phyloP scores from a whole-genome alignment of 2,113 vertebrate species.

The Solea solea region DNA sequence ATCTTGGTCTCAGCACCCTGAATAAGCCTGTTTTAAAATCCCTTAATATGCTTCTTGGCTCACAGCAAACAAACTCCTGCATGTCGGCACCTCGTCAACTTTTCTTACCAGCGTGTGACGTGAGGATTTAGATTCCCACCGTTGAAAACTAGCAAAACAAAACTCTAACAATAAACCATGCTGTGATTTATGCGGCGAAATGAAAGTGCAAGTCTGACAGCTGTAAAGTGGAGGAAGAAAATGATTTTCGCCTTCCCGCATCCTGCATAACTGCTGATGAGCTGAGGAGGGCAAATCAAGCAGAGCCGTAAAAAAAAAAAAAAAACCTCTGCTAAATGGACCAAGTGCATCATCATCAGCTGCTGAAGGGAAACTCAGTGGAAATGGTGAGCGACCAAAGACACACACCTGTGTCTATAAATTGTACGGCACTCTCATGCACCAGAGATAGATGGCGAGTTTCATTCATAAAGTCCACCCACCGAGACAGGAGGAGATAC shows the following conservation, averaged over 20 bases:
- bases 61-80: too few species aligned
- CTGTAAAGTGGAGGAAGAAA: not conserved
- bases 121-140: too few species aligned
- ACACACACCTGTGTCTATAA: not conserved
- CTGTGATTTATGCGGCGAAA: not conserved
- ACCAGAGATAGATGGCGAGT: too few species aligned
- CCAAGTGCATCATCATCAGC: not conserved
- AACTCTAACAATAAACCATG: too few species aligned
- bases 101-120: too few species aligned
- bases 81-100: too few species aligned
- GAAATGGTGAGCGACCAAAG: not conserved
- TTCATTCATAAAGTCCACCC: too few species aligned
- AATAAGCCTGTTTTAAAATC: too few species aligned
- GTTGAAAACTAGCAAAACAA: too few species aligned
- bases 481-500: not conserved
- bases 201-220: not conserved
- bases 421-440: not conserved
- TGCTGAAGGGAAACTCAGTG: not conserved
- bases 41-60: too few species aligned
- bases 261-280: constrained; percentile 7
- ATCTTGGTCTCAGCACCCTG: too few species aligned
- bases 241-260: not conserved
- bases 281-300: constrained; percentile 18
- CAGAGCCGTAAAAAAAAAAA: not conserved
- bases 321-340: not conserved